Percentiles rank a stretch among this genome's conserved stretches.
Evolutionary conservation across 1,140 invertebrate species (phyloP).

Genomic region (Steinernema khuongi): DNA sequence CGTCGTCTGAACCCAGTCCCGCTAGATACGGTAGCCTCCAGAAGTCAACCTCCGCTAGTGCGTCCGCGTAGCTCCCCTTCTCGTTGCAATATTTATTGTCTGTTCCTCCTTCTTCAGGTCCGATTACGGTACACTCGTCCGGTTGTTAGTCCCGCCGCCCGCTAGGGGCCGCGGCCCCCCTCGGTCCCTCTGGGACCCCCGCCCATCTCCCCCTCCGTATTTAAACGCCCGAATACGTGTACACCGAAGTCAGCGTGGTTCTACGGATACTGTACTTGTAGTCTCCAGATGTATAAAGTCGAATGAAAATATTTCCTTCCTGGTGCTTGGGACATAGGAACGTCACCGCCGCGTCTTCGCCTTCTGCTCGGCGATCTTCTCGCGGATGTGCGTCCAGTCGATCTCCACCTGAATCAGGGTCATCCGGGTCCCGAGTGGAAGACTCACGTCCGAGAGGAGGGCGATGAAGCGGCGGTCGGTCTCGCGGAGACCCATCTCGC

Average conservation of each 20-base stretch:
- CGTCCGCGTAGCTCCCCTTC: background rate
- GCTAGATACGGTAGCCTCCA: background rate
- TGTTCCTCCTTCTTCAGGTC: background rate
- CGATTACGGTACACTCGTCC: slow-evolving; percentile 1
- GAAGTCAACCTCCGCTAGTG: background rate
- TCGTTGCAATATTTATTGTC: slow-evolving; percentile 13
- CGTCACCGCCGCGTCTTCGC: slow-evolving; percentile 58
- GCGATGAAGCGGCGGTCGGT: slow-evolving; percentile 70
- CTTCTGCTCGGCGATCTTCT: slow-evolving; percentile 63
- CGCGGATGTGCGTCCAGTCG: slow-evolving; percentile 64
- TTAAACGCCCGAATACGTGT: slow-evolving; percentile 11
- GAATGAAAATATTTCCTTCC: background rate
- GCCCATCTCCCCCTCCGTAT: too few relatives aligned
- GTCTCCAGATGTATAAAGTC: slow-evolving; percentile 4
- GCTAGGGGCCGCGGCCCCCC: background rate
- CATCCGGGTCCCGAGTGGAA: slow-evolving; percentile 9
- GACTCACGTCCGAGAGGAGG: slow-evolving; percentile 65
- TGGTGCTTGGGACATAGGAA: too few relatives aligned
- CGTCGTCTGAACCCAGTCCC: background rate
- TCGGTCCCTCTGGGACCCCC: too few relatives aligned
- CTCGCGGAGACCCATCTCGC: slow-evolving; percentile 71
- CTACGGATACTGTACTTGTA: slow-evolving; percentile 13
- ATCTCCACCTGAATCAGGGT: slow-evolving; percentile 62
- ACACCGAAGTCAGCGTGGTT: slow-evolving; percentile 14
- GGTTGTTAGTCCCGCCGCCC: background rate